Percentiles rank a stretch among this genome's conserved stretches.
Conservation (phyloP, 2,888 invertebrate genomes). For the Cataglyphis albicans region DNA sequence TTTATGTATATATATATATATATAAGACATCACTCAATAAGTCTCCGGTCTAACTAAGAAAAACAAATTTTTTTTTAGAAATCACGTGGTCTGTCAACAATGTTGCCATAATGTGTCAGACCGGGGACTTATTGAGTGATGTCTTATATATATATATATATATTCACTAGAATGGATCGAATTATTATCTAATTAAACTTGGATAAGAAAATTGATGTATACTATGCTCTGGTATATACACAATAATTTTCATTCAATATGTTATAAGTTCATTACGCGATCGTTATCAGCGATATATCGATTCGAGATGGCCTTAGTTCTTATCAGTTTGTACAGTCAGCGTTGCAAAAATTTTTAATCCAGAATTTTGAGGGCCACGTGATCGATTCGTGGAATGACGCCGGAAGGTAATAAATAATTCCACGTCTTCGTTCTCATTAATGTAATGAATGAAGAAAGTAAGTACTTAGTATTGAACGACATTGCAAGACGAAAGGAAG, state of each 20-base stretch:
- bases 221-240: constrained; percentile 12
- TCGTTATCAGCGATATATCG: constrained; percentile 38
- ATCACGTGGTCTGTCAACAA: too few species aligned
- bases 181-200: constrained; percentile 14
- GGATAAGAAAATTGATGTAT: constrained; percentile 12
- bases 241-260: constrained; percentile 6
- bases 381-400: constrained; percentile 26
- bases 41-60: too few species aligned
- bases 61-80: too few species aligned
- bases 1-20: neutral
- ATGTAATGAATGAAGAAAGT: constrained; percentile 33
- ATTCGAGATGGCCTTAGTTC: constrained; percentile 27
- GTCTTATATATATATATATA: too few species aligned
- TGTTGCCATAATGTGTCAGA: too few species aligned
- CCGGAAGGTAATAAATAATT: constrained; percentile 46
- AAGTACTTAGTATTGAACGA: constrained; percentile 27
- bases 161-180: neutral
- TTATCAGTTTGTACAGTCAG: constrained; percentile 8
- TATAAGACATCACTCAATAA: too few species aligned
- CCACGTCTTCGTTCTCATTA: constrained; percentile 23
- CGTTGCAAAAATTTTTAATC: neutral
- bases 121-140: too few species aligned
- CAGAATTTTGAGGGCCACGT: constrained; percentile 27
- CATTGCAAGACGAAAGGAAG: neutral
- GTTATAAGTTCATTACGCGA: constrained; percentile 15